Base-by-base conservation (phyloP, 1,140 invertebrate species). In the Sweltsa coloradensis region DNA sequence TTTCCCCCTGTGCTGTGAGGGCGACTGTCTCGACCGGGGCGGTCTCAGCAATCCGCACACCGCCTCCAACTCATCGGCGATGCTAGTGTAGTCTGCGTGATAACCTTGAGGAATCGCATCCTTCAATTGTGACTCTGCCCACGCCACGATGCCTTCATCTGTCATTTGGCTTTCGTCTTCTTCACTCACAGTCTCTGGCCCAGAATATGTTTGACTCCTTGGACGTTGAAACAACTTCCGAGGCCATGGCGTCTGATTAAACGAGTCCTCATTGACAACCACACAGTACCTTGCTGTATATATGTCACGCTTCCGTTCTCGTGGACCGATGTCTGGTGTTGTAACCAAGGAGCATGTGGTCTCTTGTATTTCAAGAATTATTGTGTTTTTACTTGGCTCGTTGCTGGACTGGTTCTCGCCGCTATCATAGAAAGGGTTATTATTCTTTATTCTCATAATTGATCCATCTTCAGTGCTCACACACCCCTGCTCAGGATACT, bases 11-110 rank as follows among this genome's bases (percentile, higher is more conserved):
- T 53, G 57, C 62, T 49, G 49, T 47, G 45, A 47, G 51, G 51
- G 63, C 2, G 71, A 71, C 58, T 64, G 70, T 54, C 57, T 61
- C 45, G 52, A 72, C 48, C 62, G 62, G 1, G 79, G 78, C 2
- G 83, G 83, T 54, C 79, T 83, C 19, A 82, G 63, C 19, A 84
- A 61, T 1, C 79, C 84, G 60, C 87, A 85, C 19, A 87, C 85
- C 0, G 60, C 88, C 63, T 93, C 89, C 47, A 95, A 73, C 57
- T 91, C 88, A 61, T 94, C 90, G 2, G 90, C 94, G 53, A 94
- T 93, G 60, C 89, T 93, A 44, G 89, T 91, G 57, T 95, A 96
- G 60, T 94, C 89, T 2, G 81, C 74, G 6, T 31, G 36, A 3
- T 14, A 21, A 13, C 27, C n/a, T 47, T 57, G 47, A 53, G 53